Percentiles rank a stretch among this genome's conserved stretches.
These are phyloP conservation scores for Tetraneura akinire DNA, from an alignment of 1,140 invertebrate species.

Conservation along the genomic window DNA sequence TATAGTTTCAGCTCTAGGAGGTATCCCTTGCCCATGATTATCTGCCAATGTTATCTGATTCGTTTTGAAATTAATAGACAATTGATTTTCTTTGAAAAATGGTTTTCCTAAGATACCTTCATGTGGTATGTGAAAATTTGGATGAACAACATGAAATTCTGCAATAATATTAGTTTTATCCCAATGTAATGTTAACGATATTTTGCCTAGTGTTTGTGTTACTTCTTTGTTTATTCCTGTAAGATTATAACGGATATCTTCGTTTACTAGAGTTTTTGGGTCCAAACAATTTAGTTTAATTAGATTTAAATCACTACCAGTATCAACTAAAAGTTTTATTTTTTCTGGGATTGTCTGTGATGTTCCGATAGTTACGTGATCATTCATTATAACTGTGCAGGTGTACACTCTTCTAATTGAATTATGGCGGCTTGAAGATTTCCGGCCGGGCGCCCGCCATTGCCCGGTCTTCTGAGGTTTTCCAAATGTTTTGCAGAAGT, in stretches of 20 bases:
- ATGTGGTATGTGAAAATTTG: neutral
- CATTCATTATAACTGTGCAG: neutral
- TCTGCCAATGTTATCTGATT: neutral
- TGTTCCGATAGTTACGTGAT: neutral
- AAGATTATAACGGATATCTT: neutral
- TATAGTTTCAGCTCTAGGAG: neutral
- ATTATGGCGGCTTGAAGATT: conserved; percentile 2
- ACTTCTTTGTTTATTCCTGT: neutral
- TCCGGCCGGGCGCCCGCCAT: neutral
- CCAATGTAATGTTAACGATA: too few species aligned
- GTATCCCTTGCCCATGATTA: neutral
- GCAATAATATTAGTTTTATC: too few species aligned
- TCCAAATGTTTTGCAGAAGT: too few species aligned
- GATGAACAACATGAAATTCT: too few species aligned
- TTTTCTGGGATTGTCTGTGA: neutral
- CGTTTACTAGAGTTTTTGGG: neutral
- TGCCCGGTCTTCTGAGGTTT: too few species aligned
- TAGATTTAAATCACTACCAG: conserved; percentile 1
- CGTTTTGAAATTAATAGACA: neutral
- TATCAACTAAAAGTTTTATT: neutral
- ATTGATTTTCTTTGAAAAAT: neutral
- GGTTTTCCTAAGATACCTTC: conserved; percentile 8
- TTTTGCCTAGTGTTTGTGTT: too few species aligned
- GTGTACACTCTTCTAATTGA: neutral
- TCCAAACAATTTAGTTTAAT: neutral